These are phyloP conservation scores for Gerosis bhagava DNA, from an alignment of 2,888 invertebrate genomes.

Conservation along the genomic window DNA sequence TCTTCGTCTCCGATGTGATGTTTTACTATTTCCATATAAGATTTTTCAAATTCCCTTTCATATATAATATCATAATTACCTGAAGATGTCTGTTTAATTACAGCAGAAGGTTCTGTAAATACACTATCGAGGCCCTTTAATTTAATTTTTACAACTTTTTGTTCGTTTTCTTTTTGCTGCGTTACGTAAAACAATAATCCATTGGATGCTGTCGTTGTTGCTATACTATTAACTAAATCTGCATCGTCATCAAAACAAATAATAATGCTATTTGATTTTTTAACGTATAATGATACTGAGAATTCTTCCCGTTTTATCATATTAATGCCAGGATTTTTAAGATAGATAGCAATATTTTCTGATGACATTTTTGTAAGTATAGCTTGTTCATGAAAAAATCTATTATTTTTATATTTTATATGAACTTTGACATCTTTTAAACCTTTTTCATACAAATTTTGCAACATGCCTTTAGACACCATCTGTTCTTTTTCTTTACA, in stretches of 20 bases:
- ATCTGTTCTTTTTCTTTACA: background rate
- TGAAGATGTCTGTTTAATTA: constrained; percentile 50
- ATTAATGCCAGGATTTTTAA: constrained; percentile 5
- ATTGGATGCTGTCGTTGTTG: too few species aligned
- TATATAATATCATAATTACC: constrained; percentile 51
- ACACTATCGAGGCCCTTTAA: constrained; percentile 36
- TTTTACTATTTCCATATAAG: constrained; percentile 41
- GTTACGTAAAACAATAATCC: too few species aligned
- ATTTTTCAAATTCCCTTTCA: constrained; percentile 62
- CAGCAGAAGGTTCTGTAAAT: constrained; percentile 40
- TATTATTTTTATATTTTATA: background rate
- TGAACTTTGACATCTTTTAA: constrained; percentile 2
- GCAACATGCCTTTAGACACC: constrained; percentile 1
- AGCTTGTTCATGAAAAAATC: background rate
- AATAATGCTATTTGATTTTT: constrained; percentile 4
- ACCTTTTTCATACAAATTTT: constrained; percentile 6
- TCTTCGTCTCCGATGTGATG: constrained; percentile 37
- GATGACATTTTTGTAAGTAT: constrained; percentile 1
- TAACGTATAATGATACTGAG: constrained; percentile 5
- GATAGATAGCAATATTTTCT: constrained; percentile 20
- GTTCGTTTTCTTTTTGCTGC: too few species aligned
- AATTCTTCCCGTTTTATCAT: constrained; percentile 2
- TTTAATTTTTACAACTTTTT: constrained; percentile 41
- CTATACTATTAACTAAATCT: background rate
- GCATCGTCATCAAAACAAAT: constrained; percentile 4